phyloP scores from a whole-genome alignment of 2,888 invertebrate genomes.

The Pollenia griseotomentosa region DNA sequence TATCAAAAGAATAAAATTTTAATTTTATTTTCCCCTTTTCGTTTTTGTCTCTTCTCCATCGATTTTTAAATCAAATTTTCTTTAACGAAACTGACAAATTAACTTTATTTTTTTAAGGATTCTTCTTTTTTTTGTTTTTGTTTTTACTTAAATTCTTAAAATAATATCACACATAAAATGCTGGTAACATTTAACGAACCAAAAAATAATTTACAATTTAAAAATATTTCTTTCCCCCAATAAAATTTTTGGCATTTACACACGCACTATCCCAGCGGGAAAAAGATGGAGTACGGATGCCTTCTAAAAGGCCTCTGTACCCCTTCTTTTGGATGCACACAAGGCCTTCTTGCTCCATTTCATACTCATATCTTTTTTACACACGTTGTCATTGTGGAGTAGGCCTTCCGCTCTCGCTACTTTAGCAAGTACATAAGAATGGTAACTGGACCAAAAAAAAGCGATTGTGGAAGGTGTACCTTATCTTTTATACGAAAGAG shows the following conservation, averaged over 20 bases:
- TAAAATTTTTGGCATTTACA: slow-evolving; percentile 15
- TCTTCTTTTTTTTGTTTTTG: not conserved
- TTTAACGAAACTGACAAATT: slow-evolving; percentile 18
- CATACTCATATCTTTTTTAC: too few species aligned
- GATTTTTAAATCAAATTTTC: slow-evolving; percentile 1
- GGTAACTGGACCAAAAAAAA: too few species aligned
- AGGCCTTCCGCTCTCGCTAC: too few species aligned
- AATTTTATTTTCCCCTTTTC: slow-evolving; percentile 26
- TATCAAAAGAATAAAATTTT: slow-evolving; percentile 36
- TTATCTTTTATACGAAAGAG: too few species aligned
- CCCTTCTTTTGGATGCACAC: too few species aligned
- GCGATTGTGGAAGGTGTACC: too few species aligned
- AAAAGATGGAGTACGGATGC: not conserved
- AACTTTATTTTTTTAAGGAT: slow-evolving; percentile 12
- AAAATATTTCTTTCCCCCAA: slow-evolving; percentile 15
- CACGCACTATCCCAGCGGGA: not conserved
- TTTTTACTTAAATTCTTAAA: slow-evolving; percentile 35
- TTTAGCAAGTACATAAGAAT: too few species aligned
- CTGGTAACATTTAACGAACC: slow-evolving; percentile 37
- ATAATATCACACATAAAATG: slow-evolving; percentile 32
- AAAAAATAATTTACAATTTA: slow-evolving; percentile 41
- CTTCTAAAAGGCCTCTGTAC: too few species aligned
- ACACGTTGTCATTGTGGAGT: too few species aligned
- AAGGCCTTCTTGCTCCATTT: too few species aligned
- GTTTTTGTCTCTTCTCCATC: not conserved